A percentile compares a stretch with the other conserved stretches of the same genome.
phyloP scores from a whole-genome alignment of 2,113 vertebrate genomes.

The Gallinago jamesoni region DNA sequence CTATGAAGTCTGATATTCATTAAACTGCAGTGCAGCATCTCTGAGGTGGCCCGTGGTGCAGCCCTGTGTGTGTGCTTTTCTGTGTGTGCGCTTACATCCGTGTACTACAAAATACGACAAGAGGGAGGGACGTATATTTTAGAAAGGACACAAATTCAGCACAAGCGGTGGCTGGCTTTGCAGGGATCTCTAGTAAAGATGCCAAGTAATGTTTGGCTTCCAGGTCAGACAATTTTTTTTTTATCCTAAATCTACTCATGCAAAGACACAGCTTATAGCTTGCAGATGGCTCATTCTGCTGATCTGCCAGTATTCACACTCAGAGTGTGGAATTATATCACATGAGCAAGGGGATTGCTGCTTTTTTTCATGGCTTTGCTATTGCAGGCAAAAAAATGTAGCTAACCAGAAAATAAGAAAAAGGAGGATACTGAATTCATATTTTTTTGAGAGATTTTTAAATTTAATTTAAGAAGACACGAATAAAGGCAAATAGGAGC shows the following conservation, averaged over 20 bases:
- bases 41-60: not conserved
- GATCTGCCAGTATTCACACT: slow-evolving; percentile 69
- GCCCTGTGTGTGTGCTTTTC: not conserved
- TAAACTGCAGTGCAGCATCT: slow-evolving; percentile 23
- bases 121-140: not conserved
- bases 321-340: slow-evolving; percentile 60
- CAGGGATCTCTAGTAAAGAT: slow-evolving; percentile 54
- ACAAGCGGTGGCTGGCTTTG: not conserved
- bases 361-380: slow-evolving; percentile 61
- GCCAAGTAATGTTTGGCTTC: slow-evolving; percentile 62
- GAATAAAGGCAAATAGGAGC: not conserved
- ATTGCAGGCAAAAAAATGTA: slow-evolving; percentile 25
- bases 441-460: not conserved
- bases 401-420: slow-evolving; percentile 31
- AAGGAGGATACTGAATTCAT: not conserved
- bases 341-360: slow-evolving; percentile 56
- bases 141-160: slow-evolving; percentile 45
- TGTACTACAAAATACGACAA: not conserved
- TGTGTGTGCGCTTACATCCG: not conserved
- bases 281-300: slow-evolving; percentile 74
- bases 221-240: slow-evolving; percentile 63
- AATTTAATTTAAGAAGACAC: not conserved
- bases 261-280: slow-evolving; percentile 69
- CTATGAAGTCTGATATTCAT: slow-evolving; percentile 50
- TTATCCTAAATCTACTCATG: slow-evolving; percentile 71